Evolutionary conservation across 2,113 vertebrate species (phyloP), one percentile per base, ranked within the genome.

Genomic region (Rhinoptilus africanus): DNA sequence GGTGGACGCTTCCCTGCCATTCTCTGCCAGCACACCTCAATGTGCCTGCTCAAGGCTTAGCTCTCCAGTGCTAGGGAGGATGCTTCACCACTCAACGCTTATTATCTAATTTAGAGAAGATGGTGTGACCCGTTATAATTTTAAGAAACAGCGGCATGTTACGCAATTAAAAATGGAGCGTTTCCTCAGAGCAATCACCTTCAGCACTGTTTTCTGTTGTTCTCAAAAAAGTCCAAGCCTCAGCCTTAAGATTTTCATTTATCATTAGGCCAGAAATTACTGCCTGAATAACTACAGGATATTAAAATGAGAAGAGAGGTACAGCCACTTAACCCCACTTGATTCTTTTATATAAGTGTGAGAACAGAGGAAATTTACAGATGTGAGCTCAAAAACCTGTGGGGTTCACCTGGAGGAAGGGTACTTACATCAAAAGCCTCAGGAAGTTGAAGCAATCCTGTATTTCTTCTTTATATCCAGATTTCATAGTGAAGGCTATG

Each of bases 401-500:
- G 5, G 20, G 26, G 51, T 7, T 67, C 57, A 59, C 59, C 23
- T 91, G 60, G 54, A 67, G 48, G 74, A 69, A 10, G 23, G 21
- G 28, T 47, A 32, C 37, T 75, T 73, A 26, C 23, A 21, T 20
- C 87, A 37, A 50, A 41, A 15, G 53, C 53, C 47, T 73, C 59
- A 8, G n/a, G 17, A 62, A 18, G 32, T 50, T 34, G 15, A 60
- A 73, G 27, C 14, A 6, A 10, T 43, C 7, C 11, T 19, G 20
- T 12, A 12, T 43, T 62, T 48, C 69, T 34, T 62, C 53, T 63
- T 63, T 20, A 50, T 10, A 53, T 12, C 68, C 68, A 16, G 15
- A 1, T 34, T 53, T 47, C 37, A 17, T 0, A 41, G 37, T 0
- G 1, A 21, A 67, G 37, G 35, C 24, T 15, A 26, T 27, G 1